Evolutionary conservation across 2,888 invertebrate species (phyloP).

Genomic region (Oscheius myriophilus): DNA sequence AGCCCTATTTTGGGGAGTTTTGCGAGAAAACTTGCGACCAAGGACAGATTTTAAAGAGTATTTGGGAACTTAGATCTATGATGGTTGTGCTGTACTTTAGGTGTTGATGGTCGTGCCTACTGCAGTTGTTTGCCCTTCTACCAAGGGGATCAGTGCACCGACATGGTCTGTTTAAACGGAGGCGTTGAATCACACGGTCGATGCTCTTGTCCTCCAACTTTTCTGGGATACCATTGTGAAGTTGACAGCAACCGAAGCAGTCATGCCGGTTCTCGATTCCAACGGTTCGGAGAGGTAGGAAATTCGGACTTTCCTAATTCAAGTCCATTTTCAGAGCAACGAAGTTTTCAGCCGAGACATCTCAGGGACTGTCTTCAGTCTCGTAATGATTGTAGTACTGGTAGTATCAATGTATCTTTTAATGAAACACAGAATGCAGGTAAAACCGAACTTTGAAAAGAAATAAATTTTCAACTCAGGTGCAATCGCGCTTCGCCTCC

Average conservation of each 20-base stretch:
- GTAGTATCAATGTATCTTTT: conserved; percentile 68
- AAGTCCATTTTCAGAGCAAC: conserved; percentile 42
- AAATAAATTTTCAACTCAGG: conserved; percentile 28
- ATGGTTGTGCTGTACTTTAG: conserved; percentile 25
- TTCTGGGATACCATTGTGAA: conserved; percentile 68
- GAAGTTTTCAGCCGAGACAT: conserved; percentile 68
- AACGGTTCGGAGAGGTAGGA: conserved; percentile 57
- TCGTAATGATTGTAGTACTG: conserved; percentile 68
- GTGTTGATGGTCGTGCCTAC: conserved; percentile 61
- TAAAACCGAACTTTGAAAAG: conserved; percentile 12
- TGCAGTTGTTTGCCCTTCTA: conserved; percentile 68
- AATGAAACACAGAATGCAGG: conserved; percentile 70
- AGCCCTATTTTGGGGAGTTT: conserved; percentile 67
- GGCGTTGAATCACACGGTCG: conserved; percentile 54
- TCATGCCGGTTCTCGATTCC: conserved; percentile 54
- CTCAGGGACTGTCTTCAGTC: conserved; percentile 67
- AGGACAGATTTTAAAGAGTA: conserved; percentile 61
- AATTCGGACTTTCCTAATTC: background rate
- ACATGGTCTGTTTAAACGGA: conserved; percentile 68
- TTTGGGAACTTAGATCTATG: conserved; percentile 10
- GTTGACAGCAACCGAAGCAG: conserved; percentile 63
- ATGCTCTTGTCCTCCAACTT: conserved; percentile 65
- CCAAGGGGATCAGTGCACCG: conserved; percentile 67
- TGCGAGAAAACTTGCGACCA: conserved; percentile 69
- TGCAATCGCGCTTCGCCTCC: conserved; percentile 50